Conservation (phyloP, 2,888 invertebrate species). For the Sarcophaga carnaria region DNA sequence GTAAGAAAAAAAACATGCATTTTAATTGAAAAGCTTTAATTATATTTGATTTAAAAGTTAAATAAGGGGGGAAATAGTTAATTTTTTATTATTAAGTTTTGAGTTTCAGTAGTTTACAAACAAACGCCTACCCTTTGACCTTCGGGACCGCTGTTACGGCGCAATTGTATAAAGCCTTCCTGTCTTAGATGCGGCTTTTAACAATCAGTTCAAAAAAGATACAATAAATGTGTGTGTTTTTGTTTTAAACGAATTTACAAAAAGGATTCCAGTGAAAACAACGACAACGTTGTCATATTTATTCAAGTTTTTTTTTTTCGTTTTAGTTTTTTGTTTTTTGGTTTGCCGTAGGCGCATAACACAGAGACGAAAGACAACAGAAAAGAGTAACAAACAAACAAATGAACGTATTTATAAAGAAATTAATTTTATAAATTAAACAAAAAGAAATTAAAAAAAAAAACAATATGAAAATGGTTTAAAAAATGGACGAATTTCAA, state of each 20-base stretch:
- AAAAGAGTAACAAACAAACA: conserved; percentile 57
- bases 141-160: conserved; percentile 80
- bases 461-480: background rate
- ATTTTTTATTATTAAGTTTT: conserved; percentile 13
- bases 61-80: background rate
- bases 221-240: background rate
- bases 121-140: conserved; percentile 78
- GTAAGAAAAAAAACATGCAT: conserved; percentile 45
- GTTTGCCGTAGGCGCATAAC: conserved; percentile 14
- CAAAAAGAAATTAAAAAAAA: conserved; percentile 39
- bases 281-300: conserved; percentile 15
- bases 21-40: conserved; percentile 21
- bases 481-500: conserved; percentile 22
- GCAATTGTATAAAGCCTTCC: conserved; percentile 80
- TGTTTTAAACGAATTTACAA: conserved; percentile 19
- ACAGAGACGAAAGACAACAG: conserved; percentile 50
- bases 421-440: conserved; percentile 61
- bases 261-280: conserved; percentile 33
- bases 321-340: conserved; percentile 15
- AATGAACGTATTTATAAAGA: conserved; percentile 34
- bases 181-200: conserved; percentile 79
- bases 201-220: conserved; percentile 50
- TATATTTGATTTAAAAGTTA: conserved; percentile 22
- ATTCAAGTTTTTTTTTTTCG: conserved; percentile 8
- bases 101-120: conserved; percentile 35